These are phyloP conservation scores for Streptopelia turtur DNA, from an alignment of 2,797 vertebrate species.

Conservation along the genomic window DNA sequence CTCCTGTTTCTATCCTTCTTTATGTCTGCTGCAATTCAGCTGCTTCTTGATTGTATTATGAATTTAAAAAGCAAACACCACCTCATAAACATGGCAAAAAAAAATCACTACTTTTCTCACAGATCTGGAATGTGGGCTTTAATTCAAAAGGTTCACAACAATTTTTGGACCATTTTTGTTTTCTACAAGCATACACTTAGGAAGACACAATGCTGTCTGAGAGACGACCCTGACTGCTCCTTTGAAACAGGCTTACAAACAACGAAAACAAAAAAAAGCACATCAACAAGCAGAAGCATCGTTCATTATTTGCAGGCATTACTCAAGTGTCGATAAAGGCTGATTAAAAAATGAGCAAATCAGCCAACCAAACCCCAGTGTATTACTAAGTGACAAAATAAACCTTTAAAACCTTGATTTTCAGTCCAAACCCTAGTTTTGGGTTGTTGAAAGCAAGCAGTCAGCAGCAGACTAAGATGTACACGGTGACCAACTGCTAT, in stretches of 20 bases:
- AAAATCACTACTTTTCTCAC: neutral
- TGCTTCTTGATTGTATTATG: neutral
- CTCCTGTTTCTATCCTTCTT: neutral
- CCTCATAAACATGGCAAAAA: neutral
- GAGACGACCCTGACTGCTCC: neutral
- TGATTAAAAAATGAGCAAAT: neutral
- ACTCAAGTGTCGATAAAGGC: neutral
- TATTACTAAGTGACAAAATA: neutral
- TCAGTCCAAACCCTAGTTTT: neutral
- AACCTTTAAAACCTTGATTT: constrained; percentile 21
- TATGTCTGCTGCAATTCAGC: neutral
- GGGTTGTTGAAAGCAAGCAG: neutral
- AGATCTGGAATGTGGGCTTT: neutral
- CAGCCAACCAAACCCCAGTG: neutral
- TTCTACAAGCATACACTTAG: neutral
- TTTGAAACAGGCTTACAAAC: constrained; percentile 9
- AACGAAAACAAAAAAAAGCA: constrained; percentile 36
- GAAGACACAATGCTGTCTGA: constrained; percentile 20
- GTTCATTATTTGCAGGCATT: constrained; percentile 32
- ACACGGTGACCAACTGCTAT: neutral
- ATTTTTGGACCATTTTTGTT: constrained; percentile 13
- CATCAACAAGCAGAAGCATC: neutral
- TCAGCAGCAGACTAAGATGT: neutral
- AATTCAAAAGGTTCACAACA: neutral
- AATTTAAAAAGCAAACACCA: neutral